Base-by-base conservation (phyloP, 2,888 invertebrate genomes). In the Scotopteryx bipunctaria region DNA sequence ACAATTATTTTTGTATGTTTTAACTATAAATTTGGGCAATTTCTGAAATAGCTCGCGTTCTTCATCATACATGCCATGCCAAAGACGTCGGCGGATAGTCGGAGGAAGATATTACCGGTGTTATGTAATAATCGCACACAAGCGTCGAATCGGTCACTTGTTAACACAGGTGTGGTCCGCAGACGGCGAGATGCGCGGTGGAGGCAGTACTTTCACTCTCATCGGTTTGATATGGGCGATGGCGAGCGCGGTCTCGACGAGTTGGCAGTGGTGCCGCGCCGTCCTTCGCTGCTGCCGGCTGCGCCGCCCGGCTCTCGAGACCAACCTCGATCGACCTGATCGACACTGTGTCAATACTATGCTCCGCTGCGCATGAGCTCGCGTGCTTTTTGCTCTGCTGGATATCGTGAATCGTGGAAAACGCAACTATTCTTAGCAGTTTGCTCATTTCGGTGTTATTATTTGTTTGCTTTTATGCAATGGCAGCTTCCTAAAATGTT, bases 181-280 rank as follows among this genome's bases (percentile, higher is more conserved):
- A 73, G 67, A 56, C 55, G 63, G 63, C 59, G 79, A 83, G 86
- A 84, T 81, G 78, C 69, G 71, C 71, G 69, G 69, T 69, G 76
- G 73, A 79, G 75, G 74, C 76, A 76, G 78, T 80, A 87, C 90
- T 90, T 90, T 90, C 90, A 90, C 90, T 90, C 76, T 88, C 85
- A 76, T 55, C 64, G 76, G 75, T 71, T 74, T 73, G 78, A 70
- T 77, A 70, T 48, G 42, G 55, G 69, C 67, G 64, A 70, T 61
- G 68, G 54, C 54, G 54, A 53, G 41, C 41, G 58, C 52, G 56
- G 48, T 19, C 50, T 43, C 51, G 66, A n/a, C n/a, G n/a, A n/a
- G n/a, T n/a, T n/a, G n/a, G 76, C 76, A 82, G 86, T 85, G 85
- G 81, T 78, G 81, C 77, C 80, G 83, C 83, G 84, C 73, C 80